Evolutionary conservation across 2,888 invertebrate species (phyloP), one percentile per base, ranked within the genome.

Genomic region (Aphodius sticticus): DNA sequence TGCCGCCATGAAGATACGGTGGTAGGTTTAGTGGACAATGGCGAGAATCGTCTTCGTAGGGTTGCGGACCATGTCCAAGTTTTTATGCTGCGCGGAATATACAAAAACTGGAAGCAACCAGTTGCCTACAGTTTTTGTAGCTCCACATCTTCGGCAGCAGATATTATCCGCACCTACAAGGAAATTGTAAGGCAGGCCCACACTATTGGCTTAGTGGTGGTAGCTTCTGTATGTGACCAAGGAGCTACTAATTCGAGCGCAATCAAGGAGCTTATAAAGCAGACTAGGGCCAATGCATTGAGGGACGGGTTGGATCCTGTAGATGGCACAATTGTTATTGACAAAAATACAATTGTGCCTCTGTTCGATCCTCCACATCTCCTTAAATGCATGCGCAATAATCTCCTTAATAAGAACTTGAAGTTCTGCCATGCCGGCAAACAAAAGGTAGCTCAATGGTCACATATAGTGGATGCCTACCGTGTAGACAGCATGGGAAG

Each of bases 81-180:
- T n/a, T 82, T 75, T 26, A 81, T 81, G 82, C 14, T 81, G 16
- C 35, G 81, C 6, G 79, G 82, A 4, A 80, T 81, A 16, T 76
- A 38, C 38, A 78, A 69, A 37, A 78, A 79, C 15, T 82, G 82
- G 80, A 82, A 81, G 77, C 83, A 83, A 77, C 82, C 81, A 12
- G 77, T 81, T 38, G 80, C 76, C 37, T 82, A 80, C 37, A 77
- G 70, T 38, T 81, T 82, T 81, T 79, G 74, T 74, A 74, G 69
- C 69, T 6, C 75, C 0, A 75, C 70, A 69, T 69, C 77, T 16
- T 69, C 37, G 16, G 7, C 80, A 26, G 35, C 74, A 1, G 79
- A 82, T 15, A 71, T 85, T 75, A 80, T 82, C 15, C 74, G 74
- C 53, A 38, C 81, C 12, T 78, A 84, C 35, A 82, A 82, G 38